Evolutionary conservation across 2,888 invertebrate genomes (phyloP).

Genomic region (Xestia rhomboidea): DNA sequence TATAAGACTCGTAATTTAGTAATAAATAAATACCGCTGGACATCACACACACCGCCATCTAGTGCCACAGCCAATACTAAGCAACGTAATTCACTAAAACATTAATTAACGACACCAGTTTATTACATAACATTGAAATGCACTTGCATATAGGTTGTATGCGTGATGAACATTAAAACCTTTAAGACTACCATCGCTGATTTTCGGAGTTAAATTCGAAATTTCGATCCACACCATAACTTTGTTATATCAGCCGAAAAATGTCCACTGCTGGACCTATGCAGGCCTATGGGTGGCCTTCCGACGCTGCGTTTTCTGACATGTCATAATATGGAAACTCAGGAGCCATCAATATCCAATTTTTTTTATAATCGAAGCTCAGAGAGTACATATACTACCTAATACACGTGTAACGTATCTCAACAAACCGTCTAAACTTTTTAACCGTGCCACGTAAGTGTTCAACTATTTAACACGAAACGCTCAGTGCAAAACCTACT

Average conservation of each 20-base stretch:
- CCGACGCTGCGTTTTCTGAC: background rate
- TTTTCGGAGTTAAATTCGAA: background rate
- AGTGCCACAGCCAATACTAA: too few species aligned
- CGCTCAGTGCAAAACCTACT: constrained; percentile 48
- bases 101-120: background rate
- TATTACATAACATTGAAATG: background rate
- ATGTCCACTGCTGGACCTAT: background rate
- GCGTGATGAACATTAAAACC: background rate
- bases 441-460: constrained; percentile 42
- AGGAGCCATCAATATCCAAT: background rate
- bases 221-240: background rate
- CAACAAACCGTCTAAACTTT: constrained; percentile 34
- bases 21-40: too few species aligned
- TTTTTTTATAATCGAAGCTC: background rate
- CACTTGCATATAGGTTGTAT: background rate
- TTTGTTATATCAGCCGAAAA: background rate
- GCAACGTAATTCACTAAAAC: background rate
- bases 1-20: background rate
- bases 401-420: background rate
- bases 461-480: constrained; percentile 58
- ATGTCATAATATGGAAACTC: background rate
- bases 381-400: background rate
- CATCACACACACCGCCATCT: too few species aligned
- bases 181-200: background rate
- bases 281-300: background rate